Conservation (phyloP, 2,888 invertebrate species). For the Troglohyphantes excavatus region DNA sequence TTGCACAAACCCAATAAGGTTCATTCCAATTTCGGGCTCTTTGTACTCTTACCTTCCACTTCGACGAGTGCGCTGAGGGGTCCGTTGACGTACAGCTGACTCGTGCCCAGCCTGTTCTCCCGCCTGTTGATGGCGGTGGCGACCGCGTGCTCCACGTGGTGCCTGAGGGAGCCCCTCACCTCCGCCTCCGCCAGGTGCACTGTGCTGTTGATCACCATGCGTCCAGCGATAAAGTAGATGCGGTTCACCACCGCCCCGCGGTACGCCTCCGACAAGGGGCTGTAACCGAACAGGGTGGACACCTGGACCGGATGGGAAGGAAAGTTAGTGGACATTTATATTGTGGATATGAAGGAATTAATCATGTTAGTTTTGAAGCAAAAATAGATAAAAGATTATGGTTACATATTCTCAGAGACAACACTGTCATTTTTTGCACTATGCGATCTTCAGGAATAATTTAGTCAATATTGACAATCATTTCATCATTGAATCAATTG, state of each 20-base stretch:
- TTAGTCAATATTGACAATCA: too few relatives aligned
- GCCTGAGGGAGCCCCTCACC: constrained; percentile 87
- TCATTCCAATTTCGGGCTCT: too few relatives aligned
- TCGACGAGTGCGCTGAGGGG: constrained; percentile 77
- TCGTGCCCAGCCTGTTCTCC: constrained; percentile 94
- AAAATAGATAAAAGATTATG: neutral
- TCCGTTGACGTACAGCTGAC: constrained; percentile 85
- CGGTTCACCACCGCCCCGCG: constrained; percentile 91
- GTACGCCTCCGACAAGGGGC: constrained; percentile 93
- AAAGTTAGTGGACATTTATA: too few relatives aligned
- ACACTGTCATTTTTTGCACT: too few relatives aligned
- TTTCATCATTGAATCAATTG: too few relatives aligned
- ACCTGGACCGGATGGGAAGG: constrained; percentile 34
- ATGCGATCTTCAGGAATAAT: too few relatives aligned
- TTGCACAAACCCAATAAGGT: too few relatives aligned
- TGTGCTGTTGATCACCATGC: constrained; percentile 92
- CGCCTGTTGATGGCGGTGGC: constrained; percentile 91
- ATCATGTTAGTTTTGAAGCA: neutral
- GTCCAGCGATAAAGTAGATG: constrained; percentile 87
- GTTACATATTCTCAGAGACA: too few relatives aligned
- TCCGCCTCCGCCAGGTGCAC: constrained; percentile 86
- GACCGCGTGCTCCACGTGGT: constrained; percentile 91
- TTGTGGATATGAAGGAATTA: too few relatives aligned
- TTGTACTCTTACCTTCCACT: constrained; percentile 81
- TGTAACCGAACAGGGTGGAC: constrained; percentile 92